A percentile compares a stretch with the other conserved stretches of the same genome.
These are phyloP conservation scores for Nemotelus pantherinus DNA, from an alignment of 2,888 invertebrate species.

Conservation along the genomic window DNA sequence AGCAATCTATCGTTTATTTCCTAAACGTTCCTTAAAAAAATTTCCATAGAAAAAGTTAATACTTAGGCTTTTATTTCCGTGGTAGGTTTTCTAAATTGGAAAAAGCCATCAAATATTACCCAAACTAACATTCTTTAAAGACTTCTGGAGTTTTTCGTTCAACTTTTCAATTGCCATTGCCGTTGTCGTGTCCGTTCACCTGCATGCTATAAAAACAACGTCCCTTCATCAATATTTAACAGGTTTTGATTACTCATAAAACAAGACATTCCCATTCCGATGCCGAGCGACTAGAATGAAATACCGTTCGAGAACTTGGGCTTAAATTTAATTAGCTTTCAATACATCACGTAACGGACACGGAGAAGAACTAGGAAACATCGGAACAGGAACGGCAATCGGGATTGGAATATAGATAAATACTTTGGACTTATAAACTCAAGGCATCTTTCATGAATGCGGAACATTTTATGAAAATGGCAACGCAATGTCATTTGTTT, in stretches of 20 bases:
- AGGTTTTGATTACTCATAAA: conserved; percentile 49
- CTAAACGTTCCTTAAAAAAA: no score
- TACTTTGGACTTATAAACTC: background rate
- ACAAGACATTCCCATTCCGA: conserved; percentile 45
- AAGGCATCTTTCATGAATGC: no score
- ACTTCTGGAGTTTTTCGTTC: conserved; percentile 4
- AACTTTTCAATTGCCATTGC: background rate
- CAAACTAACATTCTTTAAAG: conserved; percentile 8
- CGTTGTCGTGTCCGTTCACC: conserved; percentile 11
- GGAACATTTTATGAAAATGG: no score
- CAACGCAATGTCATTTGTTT: no score
- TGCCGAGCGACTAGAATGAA: conserved; percentile 29
- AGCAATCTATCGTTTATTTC: no score
- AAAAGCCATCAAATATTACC: no score
- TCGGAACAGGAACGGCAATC: background rate
- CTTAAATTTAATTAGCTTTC: conserved; percentile 54
- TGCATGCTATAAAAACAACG: conserved; percentile 21
- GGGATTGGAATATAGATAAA: conserved; percentile 10
- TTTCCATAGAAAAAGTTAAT: no score
- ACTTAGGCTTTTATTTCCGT: no score
- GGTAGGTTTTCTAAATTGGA: no score
- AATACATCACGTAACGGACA: conserved; percentile 52
- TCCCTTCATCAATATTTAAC: conserved; percentile 46
- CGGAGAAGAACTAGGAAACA: conserved; percentile 26
- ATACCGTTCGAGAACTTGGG: conserved; percentile 5